Evolutionary conservation across 2,113 vertebrate genomes (phyloP).

Genomic region (Catharus minimus): DNA sequence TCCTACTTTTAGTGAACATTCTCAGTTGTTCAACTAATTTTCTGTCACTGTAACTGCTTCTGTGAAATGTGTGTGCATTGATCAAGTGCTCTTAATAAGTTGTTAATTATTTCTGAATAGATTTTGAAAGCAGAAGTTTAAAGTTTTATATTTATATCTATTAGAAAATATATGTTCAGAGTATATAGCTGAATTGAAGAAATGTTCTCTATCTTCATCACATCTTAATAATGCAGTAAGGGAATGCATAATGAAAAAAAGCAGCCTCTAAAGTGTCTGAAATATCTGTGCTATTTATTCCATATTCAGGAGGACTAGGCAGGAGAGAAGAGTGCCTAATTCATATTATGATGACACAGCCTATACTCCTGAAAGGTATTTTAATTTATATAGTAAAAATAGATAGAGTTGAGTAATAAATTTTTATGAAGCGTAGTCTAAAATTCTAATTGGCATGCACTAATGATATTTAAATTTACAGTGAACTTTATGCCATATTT

Average conservation of each 20-base stretch:
- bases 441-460: not conserved
- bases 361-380: conserved; percentile 83
- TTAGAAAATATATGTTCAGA: not conserved
- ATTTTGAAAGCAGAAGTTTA: not conserved
- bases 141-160: not conserved
- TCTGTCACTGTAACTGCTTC: not conserved
- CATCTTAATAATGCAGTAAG: not conserved
- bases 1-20: not conserved
- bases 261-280: conserved; percentile 30
- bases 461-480: conserved; percentile 21
- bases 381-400: conserved; percentile 55
- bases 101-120: not conserved
- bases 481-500: not conserved
- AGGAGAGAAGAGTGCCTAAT: conserved; percentile 81
- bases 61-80: not conserved
- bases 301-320: conserved; percentile 77
- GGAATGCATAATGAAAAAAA: not conserved
- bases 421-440: not conserved
- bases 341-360: conserved; percentile 75
- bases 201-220: not conserved
- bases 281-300: conserved; percentile 70
- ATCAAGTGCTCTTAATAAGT: not conserved
- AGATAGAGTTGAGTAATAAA: conserved; percentile 8
- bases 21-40: not conserved
- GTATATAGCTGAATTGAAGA: not conserved